Evolutionary conservation across 2,113 vertebrate species (phyloP), one percentile per base, ranked within the genome.

Genomic region (Ceratotherium simum): DNA sequence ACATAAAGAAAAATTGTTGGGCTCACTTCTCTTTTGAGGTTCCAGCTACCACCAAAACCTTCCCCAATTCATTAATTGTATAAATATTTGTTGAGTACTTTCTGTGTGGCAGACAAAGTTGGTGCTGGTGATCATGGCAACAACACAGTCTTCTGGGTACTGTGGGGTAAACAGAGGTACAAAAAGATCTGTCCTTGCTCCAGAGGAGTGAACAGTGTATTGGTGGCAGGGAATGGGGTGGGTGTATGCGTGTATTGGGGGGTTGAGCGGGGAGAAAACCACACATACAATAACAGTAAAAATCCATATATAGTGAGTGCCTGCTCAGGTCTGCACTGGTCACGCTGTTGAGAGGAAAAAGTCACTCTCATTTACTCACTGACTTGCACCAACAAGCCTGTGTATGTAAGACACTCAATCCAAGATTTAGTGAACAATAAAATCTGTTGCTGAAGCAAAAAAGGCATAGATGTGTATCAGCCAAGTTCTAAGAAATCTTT

Each of bases 341-440:
- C 70, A 75, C n/a, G 27, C 46, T 95, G 33, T 36, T 58, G n/a
- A 90, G 56, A 79, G 10, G 31, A 67, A 70, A 39, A 65, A 81
- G 51, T 17, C 3, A 21, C 62, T 95, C 8, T 72, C 5, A 12
- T 29, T 85, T 95, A 42, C 80, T 67, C 36, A 17, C 13, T 16
- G 25, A 78, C 14, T 62, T 88, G 14, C 25, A 95, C 36, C 92
- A 69, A 78, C 6, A 85, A 85, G 18, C 3, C 18, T 51, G 4
- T 18, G 9, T 25, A n/a, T 10, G 17, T 88, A 95, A 72, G 48
- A 72, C 10, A 20, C 20, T 85, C 29, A 84, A 36, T 33, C 31
- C 14, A 88, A 81, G 46, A 96, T 88, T 88, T 60, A 81, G 46
- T 79, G 56, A 94, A 87, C 46, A 91, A 90, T 11, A 75, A 86